Evolutionary conservation across 2,113 vertebrate genomes (phyloP).

Genomic region (Menura novaehollandiae): DNA sequence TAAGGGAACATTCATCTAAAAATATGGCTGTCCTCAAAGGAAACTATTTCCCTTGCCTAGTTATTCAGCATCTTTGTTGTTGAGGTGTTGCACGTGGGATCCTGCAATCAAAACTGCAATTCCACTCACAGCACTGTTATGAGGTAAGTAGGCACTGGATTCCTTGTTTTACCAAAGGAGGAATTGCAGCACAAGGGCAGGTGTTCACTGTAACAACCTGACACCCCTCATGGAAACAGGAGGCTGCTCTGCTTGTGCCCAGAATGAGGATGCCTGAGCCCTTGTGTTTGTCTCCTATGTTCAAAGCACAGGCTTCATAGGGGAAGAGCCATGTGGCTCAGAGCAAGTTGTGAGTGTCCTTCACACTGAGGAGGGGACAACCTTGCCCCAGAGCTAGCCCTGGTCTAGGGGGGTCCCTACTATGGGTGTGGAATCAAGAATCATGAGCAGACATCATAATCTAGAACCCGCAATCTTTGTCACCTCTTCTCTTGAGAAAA

Average conservation of each 20-base stretch:
- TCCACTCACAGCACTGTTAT: not conserved
- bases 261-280: not conserved
- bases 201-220: not conserved
- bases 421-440: not conserved
- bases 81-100: not conserved
- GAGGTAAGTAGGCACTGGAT: not conserved
- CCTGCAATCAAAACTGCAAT: not conserved
- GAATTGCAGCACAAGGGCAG: not conserved
- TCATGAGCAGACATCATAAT: not conserved
- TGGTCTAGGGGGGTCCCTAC: not conserved
- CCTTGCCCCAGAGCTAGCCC: not conserved
- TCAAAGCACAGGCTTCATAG: not conserved
- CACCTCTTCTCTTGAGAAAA: not conserved
- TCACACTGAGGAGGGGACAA: not conserved
- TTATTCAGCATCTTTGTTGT: not conserved
- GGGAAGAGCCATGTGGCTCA: fast-evolving
- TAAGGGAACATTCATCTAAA: not conserved
- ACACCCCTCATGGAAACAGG: fast-evolving
- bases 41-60: not conserved
- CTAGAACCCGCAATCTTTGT: not conserved
- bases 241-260: not conserved
- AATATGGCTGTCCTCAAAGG: not conserved
- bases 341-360: not conserved
- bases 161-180: not conserved
- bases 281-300: not conserved